phyloP scores from a whole-genome alignment of 2,113 vertebrate species.

The Uria lomvia region DNA sequence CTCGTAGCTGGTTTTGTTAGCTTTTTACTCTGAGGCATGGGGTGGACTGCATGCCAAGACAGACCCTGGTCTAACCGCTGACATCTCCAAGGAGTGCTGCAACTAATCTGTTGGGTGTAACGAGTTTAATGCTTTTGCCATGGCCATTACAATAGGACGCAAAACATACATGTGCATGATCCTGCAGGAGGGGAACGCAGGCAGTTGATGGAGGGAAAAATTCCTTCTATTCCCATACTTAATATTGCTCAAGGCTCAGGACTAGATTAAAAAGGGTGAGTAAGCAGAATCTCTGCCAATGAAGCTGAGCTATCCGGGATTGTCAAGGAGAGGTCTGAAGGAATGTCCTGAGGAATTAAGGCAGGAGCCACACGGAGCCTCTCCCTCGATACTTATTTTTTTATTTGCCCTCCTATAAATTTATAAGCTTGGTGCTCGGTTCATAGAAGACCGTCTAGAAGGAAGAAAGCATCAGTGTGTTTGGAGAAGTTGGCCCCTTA shows the following conservation, averaged over 20 bases:
- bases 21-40: background rate
- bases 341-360: background rate
- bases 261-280: background rate
- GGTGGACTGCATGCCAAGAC: background rate
- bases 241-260: background rate
- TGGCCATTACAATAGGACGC: background rate
- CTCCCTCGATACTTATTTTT: background rate
- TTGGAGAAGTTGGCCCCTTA: background rate
- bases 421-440: fast-evolving
- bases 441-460: background rate
- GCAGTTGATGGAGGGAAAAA: background rate
- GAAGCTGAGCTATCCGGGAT: background rate
- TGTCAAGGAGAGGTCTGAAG: conserved; percentile 5
- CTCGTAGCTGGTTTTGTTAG: background rate
- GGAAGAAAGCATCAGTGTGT: background rate
- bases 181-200: background rate
- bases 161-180: background rate
- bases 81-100: background rate
- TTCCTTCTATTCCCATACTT: background rate
- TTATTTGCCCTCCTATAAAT: background rate
- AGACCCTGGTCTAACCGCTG: background rate
- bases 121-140: background rate
- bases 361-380: background rate
- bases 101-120: background rate
- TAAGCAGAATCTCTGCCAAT: conserved; percentile 17